These are phyloP conservation scores for Meles meles DNA, from an alignment of 2,113 vertebrate species.

Conservation along the genomic window DNA sequence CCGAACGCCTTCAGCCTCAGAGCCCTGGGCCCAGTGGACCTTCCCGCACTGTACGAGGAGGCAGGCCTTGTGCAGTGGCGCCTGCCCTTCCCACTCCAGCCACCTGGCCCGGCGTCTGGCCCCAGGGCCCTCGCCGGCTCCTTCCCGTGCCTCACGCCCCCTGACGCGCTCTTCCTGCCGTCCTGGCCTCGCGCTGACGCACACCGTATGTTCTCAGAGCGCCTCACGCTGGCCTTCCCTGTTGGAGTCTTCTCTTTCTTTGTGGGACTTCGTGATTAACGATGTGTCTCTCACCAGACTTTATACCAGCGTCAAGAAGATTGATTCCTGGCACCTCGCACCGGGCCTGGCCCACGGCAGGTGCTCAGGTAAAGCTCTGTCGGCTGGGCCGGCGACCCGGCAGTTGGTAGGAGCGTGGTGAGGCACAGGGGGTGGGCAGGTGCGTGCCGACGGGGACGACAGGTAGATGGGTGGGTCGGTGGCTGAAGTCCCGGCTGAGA, in stretches of 20 bases:
- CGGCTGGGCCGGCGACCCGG: not conserved
- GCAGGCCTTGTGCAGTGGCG: fast-evolving
- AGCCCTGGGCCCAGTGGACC: not conserved
- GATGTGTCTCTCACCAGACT: not conserved
- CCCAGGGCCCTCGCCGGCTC: not conserved
- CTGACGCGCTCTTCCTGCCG: not conserved
- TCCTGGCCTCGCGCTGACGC: not conserved
- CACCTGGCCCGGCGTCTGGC: fast-evolving
- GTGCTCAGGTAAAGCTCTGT: fast-evolving
- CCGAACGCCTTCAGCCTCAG: not conserved
- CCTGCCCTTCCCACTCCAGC: no score
- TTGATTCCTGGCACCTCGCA: not conserved
- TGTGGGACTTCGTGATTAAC: not conserved
- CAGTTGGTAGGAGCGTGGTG: no score
- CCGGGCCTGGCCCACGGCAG: not conserved
- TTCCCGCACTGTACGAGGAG: fast-evolving
- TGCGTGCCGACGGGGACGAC: not conserved
- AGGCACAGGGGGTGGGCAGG: no score
- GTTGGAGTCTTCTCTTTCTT: not conserved
- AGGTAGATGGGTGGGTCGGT: not conserved
- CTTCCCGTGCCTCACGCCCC: fast-evolving
- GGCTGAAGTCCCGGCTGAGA: not conserved
- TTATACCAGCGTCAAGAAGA: not conserved
- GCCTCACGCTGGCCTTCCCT: not conserved
- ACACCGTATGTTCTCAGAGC: fast-evolving